These are phyloP conservation scores for Nothocercus nigrocapillus DNA, from an alignment of 2,113 vertebrate species.

Conservation along the genomic window DNA sequence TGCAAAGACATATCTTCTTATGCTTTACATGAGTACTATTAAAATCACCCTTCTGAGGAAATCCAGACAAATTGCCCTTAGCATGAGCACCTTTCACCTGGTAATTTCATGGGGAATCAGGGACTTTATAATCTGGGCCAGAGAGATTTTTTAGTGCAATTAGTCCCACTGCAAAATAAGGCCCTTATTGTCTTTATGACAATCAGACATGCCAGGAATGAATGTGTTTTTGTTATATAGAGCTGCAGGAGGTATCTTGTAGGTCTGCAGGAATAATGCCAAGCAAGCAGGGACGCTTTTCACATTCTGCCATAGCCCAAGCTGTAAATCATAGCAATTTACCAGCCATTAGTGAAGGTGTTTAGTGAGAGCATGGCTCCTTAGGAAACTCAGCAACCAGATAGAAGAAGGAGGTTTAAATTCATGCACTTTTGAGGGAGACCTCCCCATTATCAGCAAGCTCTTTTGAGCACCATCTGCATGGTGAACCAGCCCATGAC, in stretches of 20 bases:
- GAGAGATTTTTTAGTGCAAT: neutral
- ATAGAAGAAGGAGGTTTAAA: neutral
- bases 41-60: neutral
- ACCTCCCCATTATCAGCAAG: neutral
- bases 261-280: neutral
- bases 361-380: neutral
- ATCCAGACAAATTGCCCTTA: neutral
- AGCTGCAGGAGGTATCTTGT: neutral
- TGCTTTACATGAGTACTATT: rapidly evolving
- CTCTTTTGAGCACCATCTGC: rapidly evolving
- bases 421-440: rapidly evolving
- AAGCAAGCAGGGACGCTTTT: neutral
- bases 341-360: neutral
- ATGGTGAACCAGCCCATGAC: rapidly evolving
- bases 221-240: neutral
- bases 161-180: neutral
- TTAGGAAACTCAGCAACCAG: neutral
- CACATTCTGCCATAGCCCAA: neutral
- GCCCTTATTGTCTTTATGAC: neutral
- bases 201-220: neutral
- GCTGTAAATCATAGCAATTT: neutral
- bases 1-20: neutral
- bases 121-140: neutral
- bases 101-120: neutral
- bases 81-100: neutral